phyloP scores from a whole-genome alignment of 2,113 vertebrate genomes.

The Coturnix japonica region DNA sequence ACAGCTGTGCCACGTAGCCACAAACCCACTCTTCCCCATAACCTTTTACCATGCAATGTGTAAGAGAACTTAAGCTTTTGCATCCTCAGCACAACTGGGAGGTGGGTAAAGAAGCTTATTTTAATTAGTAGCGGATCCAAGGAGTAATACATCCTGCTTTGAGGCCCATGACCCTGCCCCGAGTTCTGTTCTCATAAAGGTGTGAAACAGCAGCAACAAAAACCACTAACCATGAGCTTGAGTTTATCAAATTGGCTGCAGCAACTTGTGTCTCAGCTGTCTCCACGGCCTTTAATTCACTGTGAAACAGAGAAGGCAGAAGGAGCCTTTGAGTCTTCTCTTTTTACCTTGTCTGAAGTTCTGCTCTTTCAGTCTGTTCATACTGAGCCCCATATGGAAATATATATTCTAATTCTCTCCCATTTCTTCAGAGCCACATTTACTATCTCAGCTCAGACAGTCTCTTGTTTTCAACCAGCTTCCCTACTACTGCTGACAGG shows the following conservation, averaged over 20 bases:
- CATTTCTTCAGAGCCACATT: neutral
- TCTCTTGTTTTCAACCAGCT: neutral
- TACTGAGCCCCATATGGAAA: neutral
- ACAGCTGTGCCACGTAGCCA: neutral
- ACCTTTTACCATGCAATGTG: neutral
- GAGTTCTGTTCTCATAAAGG: neutral
- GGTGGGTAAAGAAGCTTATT: neutral
- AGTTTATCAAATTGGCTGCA: neutral
- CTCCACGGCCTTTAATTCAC: neutral
- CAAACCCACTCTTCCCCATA: neutral
- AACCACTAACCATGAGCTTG: neutral
- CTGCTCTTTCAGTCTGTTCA: neutral
- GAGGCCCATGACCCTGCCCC: neutral
- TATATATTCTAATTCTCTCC: neutral
- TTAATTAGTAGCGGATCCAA: neutral
- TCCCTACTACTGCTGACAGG: neutral
- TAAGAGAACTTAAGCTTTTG: neutral
- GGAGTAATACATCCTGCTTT: neutral
- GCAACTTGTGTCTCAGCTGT: neutral
- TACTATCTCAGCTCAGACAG: neutral
- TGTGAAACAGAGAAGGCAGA: neutral
- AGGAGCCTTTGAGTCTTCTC: neutral
- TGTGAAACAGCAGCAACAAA: neutral
- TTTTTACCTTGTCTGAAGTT: neutral
- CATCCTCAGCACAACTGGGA: neutral